Base-by-base conservation (phyloP, 2,797 vertebrate species). In the Enoplosus armatus region DNA sequence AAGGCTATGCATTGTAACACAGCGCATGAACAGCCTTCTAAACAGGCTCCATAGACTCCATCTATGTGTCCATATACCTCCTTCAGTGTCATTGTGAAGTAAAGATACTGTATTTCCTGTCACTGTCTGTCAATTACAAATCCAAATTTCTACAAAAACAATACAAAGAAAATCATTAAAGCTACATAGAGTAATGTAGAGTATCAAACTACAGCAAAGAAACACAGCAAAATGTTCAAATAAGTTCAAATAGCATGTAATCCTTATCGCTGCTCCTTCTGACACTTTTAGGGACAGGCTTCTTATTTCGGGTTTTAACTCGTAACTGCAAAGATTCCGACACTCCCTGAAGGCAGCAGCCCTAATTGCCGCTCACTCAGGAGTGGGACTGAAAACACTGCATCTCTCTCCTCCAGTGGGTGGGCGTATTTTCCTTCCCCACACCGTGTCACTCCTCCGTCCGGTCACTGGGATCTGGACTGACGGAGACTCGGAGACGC, bases 381-480 rank as follows among this genome's bases (percentile, higher is more conserved):
- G n/a, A 53, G 33, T 2, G 31, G 63, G 29, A 0, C 65, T 24
- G 37, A 41, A 47, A 5, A 12, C 70, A 1, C 27, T 16, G 48
- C 85, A 71, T 80, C 82, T 16, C 54, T 77, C 39, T 79, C 66
- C 66, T 80, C 67, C 61, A 1, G 83, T 24, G 72, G 74, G 88
- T 81, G 90, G 92, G 92, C 77, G 90, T 61, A 11, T 59, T 4
- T 14, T 22, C 41, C n/a, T 64, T 1, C 61, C 48, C 29, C 62
- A 1, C 68, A 8, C 16, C n/a, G 64, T 47, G 60, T 33, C 48
- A 2, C 64, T 59, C 55, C 73, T 48, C 72, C n/a, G 45, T 18
- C 26, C 43, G 58, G 69, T 66, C 82, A 78, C 73, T 85, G 68
- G 33, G 65, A 29, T 59, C 74, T 10, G 55, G 64, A 71, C 77